Evolutionary conservation across 1,140 invertebrate genomes (phyloP).

Genomic region (Onthophagus taurus): DNA sequence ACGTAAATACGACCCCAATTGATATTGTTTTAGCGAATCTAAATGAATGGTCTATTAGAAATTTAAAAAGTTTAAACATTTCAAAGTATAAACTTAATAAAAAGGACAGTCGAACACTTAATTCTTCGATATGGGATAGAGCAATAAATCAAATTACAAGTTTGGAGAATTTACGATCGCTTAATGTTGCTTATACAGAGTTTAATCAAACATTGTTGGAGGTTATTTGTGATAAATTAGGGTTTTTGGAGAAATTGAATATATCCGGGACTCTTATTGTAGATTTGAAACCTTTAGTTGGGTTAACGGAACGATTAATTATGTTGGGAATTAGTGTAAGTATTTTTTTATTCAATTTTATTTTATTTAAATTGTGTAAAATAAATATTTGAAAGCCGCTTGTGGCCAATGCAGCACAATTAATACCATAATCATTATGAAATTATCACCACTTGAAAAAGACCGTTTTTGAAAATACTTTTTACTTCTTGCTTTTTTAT

Average conservation of each 20-base stretch:
- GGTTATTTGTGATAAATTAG: conserved; percentile 61
- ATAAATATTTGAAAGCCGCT: background rate
- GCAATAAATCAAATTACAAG: conserved; percentile 46
- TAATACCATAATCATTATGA: too few relatives aligned
- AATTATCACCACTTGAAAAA: background rate
- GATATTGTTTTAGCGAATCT: conserved; percentile 46
- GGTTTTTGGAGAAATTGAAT: conserved; percentile 55
- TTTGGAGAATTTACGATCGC: conserved; percentile 50
- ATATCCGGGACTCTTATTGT: conserved; percentile 61
- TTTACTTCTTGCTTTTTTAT: background rate
- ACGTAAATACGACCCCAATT: conserved; percentile 27
- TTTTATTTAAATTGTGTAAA: background rate
- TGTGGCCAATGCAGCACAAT: too few relatives aligned
- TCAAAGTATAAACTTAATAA: conserved; percentile 55
- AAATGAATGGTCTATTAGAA: conserved; percentile 61
- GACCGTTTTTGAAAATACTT: background rate
- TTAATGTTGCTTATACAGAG: conserved; percentile 66
- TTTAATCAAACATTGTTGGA: conserved; percentile 60
- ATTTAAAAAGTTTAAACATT: conserved; percentile 57
- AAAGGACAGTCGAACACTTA: conserved; percentile 39
- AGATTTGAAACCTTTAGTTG: conserved; percentile 54
- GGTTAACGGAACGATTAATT: conserved; percentile 52
- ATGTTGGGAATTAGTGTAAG: conserved; percentile 36
- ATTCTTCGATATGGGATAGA: too few relatives aligned
- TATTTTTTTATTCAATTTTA: background rate